Evolutionary conservation across 2,113 vertebrate genomes (phyloP).

Genomic region (Ailurus styani): DNA sequence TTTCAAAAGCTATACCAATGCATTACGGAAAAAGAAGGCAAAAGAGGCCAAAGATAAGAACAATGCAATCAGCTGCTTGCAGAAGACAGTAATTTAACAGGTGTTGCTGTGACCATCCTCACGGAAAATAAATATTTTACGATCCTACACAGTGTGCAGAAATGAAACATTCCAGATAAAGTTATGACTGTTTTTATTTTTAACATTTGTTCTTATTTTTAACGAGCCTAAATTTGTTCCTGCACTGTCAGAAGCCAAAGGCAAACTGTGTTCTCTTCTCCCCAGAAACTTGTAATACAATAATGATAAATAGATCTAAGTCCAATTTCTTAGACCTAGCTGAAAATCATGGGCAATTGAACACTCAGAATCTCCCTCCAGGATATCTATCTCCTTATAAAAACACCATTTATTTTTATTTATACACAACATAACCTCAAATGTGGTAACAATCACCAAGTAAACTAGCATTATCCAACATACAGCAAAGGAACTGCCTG

Average conservation of each 20-base stretch:
- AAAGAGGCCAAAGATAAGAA: neutral
- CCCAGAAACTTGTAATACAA: conserved; percentile 38
- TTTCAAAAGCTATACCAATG: neutral
- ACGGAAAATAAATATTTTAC: neutral
- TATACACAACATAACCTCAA: conserved; percentile 46
- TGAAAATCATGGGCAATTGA: conserved; percentile 43
- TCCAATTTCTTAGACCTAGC: conserved; percentile 48
- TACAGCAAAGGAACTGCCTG: conserved; percentile 37
- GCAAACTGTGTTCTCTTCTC: conserved; percentile 61
- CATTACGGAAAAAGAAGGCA: neutral
- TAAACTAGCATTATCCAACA: conserved; percentile 44
- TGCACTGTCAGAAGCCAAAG: conserved; percentile 47
- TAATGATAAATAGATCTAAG: conserved; percentile 52
- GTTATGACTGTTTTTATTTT: neutral
- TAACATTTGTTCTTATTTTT: conserved; percentile 21
- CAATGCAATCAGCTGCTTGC: neutral
- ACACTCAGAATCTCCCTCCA: conserved; percentile 34
- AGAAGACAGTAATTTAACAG: neutral
- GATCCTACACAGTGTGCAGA: neutral
- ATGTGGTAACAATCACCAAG: conserved; percentile 26
- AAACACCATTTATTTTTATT: conserved; percentile 66
- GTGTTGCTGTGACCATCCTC: neutral
- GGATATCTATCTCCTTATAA: conserved; percentile 55
- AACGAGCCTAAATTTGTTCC: conserved; percentile 51
- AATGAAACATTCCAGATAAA: conserved; percentile 13